Conservation (phyloP, 1,140 invertebrate genomes). For the Drosophila seguyi region DNA sequence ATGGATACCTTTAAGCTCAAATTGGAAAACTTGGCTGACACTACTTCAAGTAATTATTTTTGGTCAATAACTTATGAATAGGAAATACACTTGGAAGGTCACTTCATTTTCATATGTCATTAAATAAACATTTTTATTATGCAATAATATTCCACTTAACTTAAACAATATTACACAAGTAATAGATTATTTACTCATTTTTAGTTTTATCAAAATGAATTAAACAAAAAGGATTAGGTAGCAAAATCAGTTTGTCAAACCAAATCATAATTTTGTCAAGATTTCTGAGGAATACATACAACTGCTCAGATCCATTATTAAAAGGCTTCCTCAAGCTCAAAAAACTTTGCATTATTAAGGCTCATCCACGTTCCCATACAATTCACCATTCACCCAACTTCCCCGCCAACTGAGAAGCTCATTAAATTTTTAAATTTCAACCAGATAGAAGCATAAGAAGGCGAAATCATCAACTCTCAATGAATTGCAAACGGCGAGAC, state of each 20-base stretch:
- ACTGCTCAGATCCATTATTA: background rate
- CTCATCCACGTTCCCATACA: too few species aligned
- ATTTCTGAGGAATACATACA: background rate
- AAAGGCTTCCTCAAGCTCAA: background rate
- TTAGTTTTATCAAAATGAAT: background rate
- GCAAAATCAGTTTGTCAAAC: too few species aligned
- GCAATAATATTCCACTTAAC: background rate
- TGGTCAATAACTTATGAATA: background rate
- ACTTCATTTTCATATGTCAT: background rate
- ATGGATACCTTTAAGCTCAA: background rate
- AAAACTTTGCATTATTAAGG: background rate
- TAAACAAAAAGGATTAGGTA: background rate
- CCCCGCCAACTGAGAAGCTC: conserved; percentile 23
- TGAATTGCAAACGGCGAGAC: conserved; percentile 53
- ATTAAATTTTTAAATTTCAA: conserved; percentile 57
- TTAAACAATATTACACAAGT: background rate
- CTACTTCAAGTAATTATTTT: conserved; percentile 6
- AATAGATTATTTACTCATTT: background rate
- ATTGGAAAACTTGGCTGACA: conserved; percentile 3
- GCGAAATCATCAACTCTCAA: conserved; percentile 58
- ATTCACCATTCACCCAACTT: background rate
- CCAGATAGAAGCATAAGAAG: conserved; percentile 38
- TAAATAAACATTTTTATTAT: background rate
- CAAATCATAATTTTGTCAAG: too few species aligned
- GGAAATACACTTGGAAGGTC: background rate